A percentile compares a stretch with the other conserved stretches of the same genome.
Evolutionary conservation across 2,797 vertebrate genomes (phyloP).

Genomic region (Bucorvus abyssinicus): DNA sequence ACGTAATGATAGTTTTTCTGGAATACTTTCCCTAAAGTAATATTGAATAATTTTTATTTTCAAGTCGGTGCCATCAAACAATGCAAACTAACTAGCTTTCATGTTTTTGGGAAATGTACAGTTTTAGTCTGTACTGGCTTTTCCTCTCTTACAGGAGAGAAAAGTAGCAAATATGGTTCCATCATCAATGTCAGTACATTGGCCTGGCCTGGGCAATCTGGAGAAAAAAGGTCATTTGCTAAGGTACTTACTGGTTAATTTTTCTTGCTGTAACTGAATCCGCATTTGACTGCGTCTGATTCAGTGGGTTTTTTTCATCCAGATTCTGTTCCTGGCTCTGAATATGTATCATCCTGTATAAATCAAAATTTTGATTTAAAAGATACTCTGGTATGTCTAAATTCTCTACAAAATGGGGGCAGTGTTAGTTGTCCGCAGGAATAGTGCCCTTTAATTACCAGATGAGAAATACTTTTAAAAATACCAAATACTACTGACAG

Average conservation of each 20-base stretch:
- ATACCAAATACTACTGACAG: background rate
- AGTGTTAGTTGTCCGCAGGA: background rate
- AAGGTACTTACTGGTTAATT: background rate
- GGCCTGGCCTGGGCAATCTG: background rate
- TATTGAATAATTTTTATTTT: background rate
- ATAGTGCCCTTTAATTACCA: background rate
- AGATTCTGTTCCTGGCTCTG: background rate
- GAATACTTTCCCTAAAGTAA: background rate
- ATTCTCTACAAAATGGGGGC: background rate
- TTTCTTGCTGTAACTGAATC: background rate
- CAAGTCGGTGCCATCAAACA: background rate
- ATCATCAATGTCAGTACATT: background rate
- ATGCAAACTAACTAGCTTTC: background rate
- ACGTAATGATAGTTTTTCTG: background rate
- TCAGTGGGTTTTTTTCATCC: background rate
- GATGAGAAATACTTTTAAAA: background rate
- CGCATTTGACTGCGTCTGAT: background rate
- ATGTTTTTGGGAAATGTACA: background rate
- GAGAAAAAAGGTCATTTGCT: background rate
- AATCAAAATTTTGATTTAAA: background rate
- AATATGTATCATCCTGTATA: background rate
- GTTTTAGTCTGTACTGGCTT: background rate
- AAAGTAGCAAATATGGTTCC: background rate
- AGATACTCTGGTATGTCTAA: background rate
- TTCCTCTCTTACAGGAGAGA: constrained; percentile 8